Conservation (phyloP, 53 echinoderm and acorn worm genomes). For the Apostichopus leukothele region DNA sequence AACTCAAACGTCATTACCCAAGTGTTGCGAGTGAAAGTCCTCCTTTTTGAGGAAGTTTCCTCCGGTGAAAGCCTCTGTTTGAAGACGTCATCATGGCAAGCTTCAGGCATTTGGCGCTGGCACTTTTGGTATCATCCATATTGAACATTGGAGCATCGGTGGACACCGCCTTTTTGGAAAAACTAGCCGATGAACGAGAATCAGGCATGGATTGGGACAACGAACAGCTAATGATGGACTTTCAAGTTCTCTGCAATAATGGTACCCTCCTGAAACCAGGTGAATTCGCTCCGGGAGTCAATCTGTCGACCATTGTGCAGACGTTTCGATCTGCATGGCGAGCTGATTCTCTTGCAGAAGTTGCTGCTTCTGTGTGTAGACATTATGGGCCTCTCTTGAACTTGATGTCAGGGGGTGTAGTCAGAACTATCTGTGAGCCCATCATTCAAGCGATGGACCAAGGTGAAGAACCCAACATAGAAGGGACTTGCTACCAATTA, state of each 20-base stretch:
- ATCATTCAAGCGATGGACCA: slow-evolving; percentile 17
- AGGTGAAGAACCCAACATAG: not conserved
- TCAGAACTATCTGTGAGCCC: slow-evolving; percentile 12
- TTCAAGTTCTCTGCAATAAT: slow-evolving; percentile 2
- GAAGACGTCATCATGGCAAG: not conserved
- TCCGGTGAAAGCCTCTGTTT: not conserved
- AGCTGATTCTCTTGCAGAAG: not conserved
- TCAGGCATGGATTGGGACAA: not conserved
- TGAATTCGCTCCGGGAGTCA: slow-evolving; percentile 11
- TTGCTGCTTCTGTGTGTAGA: slow-evolving; percentile 9
- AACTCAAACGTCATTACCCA: too few relatives aligned
- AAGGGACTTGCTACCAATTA: slow-evolving; percentile 6
- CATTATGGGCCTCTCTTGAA: slow-evolving; percentile 21
- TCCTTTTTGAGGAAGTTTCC: too few relatives aligned
- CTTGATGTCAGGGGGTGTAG: slow-evolving; percentile 20
- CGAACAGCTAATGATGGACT: slow-evolving; percentile 1
- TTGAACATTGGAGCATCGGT: not conserved
- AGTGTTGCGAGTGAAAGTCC: too few relatives aligned
- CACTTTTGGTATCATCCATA: not conserved
- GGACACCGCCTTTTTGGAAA: not conserved
- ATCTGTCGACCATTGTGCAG: not conserved
- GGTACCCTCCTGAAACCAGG: not conserved
- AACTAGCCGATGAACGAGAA: not conserved
- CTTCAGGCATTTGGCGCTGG: not conserved
- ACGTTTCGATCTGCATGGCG: slow-evolving; percentile 30